These are phyloP conservation scores for Alsophila aescularia DNA, from an alignment of 2,888 invertebrate species.

Conservation along the genomic window DNA sequence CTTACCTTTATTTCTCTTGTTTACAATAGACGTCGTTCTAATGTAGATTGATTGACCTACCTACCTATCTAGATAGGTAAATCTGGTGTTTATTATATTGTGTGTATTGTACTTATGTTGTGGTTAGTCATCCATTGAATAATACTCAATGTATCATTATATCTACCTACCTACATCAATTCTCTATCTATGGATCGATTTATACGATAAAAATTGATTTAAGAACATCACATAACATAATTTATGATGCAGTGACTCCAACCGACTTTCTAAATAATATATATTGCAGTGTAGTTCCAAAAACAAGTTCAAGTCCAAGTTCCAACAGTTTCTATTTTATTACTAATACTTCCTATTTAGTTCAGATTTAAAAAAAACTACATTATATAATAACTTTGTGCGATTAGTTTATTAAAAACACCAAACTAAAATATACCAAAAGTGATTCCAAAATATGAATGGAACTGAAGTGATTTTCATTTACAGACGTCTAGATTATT, in stretches of 20 bases:
- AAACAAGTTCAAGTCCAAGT: conserved; percentile 7
- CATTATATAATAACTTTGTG: background rate
- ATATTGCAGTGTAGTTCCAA: background rate
- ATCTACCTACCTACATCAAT: background rate
- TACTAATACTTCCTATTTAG: too few species aligned
- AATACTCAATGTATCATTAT: background rate
- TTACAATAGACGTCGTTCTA: background rate
- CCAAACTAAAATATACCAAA: too few species aligned
- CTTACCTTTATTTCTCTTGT: background rate
- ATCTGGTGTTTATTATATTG: background rate
- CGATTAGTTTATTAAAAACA: background rate
- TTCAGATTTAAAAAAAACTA: background rate
- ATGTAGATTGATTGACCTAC: background rate
- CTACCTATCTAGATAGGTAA: too few species aligned
- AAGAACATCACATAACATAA: background rate
- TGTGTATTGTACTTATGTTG: background rate
- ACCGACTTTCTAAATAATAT: conserved; percentile 12
- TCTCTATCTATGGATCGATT: background rate
- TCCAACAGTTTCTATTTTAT: background rate
- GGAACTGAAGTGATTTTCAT: too few species aligned
- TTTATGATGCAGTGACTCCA: background rate
- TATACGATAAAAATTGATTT: conserved; percentile 8
- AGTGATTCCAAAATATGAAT: too few species aligned
- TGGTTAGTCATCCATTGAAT: conserved; percentile 10
- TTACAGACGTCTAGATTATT: too few species aligned